These are phyloP conservation scores for Agelas oroides DNA, from an alignment of 37 sponge, comb jelly and placozoan species.

Conservation along the genomic window DNA sequence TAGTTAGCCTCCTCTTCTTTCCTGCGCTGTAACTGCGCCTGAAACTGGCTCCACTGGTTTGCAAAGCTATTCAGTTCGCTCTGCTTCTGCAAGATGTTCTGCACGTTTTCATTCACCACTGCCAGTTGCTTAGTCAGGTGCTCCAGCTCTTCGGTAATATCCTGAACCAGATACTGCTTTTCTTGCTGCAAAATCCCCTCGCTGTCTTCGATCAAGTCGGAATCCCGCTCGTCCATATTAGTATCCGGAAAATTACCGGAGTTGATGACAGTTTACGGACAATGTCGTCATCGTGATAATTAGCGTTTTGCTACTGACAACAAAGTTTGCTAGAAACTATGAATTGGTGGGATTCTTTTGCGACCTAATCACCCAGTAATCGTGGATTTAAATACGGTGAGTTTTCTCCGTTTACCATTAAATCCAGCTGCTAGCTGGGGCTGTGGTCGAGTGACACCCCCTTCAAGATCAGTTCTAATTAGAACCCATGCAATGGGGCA, in stretches of 20 bases:
- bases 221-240: background rate
- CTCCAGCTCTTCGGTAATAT: conserved; percentile 16
- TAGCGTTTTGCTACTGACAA: too few relatives aligned
- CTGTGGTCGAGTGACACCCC: too few relatives aligned
- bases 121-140: background rate
- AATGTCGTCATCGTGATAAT: background rate
- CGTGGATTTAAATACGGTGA: too few relatives aligned
- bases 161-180: conserved; percentile 20
- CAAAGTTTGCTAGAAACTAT: too few relatives aligned
- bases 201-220: too few relatives aligned
- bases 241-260: background rate
- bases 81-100: background rate
- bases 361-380: too few relatives aligned
- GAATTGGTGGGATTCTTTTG: too few relatives aligned
- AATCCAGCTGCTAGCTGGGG: too few relatives aligned
- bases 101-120: conserved; percentile 18
- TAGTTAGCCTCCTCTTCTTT: background rate
- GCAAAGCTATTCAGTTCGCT: conserved; percentile 2
- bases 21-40: background rate
- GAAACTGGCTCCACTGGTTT: conserved; percentile 13
- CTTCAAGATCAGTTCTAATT: too few relatives aligned
- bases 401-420: too few relatives aligned
- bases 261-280: background rate
- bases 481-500: too few relatives aligned
- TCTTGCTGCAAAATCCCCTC: conserved; percentile 1